Base-by-base conservation (phyloP, 2,888 invertebrate genomes). In the Dilophus febrilis region DNA sequence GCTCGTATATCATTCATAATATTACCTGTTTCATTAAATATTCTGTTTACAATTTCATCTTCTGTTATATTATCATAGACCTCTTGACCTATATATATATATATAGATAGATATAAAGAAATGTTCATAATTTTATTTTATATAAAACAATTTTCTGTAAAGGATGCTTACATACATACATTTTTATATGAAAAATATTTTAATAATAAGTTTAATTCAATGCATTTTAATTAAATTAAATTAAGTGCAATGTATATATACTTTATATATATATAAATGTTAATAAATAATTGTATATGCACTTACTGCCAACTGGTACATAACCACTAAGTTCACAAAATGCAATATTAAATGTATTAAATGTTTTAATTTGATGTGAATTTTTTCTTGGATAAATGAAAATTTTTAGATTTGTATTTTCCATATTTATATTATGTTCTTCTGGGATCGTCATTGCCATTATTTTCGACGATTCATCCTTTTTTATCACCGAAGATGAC, bases 281-380 rank as follows among this genome's bases (percentile, higher is more conserved):
- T n/a, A n/a, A n/a, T n/a, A n/a, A n/a, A n/a, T n/a, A n/a, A n/a
- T n/a, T n/a, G n/a, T n/a, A n/a, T n/a, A n/a, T 29, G 8, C 4
- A 29, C 10, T 67, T 58, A 79, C 79, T 65, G 59, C 71, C 77
- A 3, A 83, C 61, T 1, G 77, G 70, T 41, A 86, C 64, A 61
- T 79, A 84, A 4, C 87, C 86, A 51, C 75, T 75, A 1, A 85
- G 54, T 56, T 87, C 87, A 49, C 75, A 75, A 22, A 74, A 70
- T n/a, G 82, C 87, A 11, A 81, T 68, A 64, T 77, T 73, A 42
- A 80, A 73, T 2, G 61, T 64, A 1, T 51, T 54, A 13, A 70
- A 53, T 41, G 71, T 64, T 53, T 82, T 83, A 1, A 64, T 55
- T 1, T 72, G 71, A 28, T 55, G 59, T 34, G 61, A 65, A 22